These are phyloP conservation scores for Cheilinus undulatus DNA, from an alignment of 2,113 vertebrate species.

Conservation along the genomic window DNA sequence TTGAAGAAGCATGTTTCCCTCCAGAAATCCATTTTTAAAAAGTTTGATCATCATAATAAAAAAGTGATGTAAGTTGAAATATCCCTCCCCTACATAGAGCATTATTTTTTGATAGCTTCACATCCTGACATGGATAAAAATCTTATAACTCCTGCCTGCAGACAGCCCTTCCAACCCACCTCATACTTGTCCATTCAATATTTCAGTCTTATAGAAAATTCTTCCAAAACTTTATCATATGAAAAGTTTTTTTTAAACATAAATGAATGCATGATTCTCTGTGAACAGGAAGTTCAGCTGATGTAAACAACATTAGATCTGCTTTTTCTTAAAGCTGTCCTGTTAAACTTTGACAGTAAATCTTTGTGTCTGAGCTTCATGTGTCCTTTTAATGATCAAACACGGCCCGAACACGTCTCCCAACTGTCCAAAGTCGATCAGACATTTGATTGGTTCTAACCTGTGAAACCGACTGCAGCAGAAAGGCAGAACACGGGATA, in stretches of 20 bases:
- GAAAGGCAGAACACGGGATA: constrained; percentile 20
- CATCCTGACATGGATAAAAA: constrained; percentile 37
- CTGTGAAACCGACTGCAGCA: constrained; percentile 47
- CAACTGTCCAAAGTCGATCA: constrained; percentile 62
- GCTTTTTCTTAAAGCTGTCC: constrained; percentile 27
- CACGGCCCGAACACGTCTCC: constrained; percentile 40
- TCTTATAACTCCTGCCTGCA: not conserved
- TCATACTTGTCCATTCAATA: not conserved
- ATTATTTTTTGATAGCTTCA: constrained; percentile 42
- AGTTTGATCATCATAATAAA: not conserved
- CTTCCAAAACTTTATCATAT: not conserved
- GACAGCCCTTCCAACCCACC: not conserved
- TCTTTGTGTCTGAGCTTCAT: constrained; percentile 19
- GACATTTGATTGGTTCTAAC: constrained; percentile 58
- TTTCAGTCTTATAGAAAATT: not conserved
- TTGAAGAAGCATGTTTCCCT: too few relatives aligned
- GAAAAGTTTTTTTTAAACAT: constrained; percentile 16
- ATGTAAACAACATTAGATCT: constrained; percentile 4
- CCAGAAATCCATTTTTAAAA: not conserved
- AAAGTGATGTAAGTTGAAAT: not conserved
- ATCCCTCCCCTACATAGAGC: not conserved
- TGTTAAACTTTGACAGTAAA: constrained; percentile 5
- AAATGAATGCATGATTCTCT: constrained; percentile 16
- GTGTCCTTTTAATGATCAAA: constrained; percentile 49
- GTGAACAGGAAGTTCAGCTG: constrained; percentile 23